Evolutionary conservation across 2,797 vertebrate species (phyloP).

Genomic region (Tympanoctomys barrerae): DNA sequence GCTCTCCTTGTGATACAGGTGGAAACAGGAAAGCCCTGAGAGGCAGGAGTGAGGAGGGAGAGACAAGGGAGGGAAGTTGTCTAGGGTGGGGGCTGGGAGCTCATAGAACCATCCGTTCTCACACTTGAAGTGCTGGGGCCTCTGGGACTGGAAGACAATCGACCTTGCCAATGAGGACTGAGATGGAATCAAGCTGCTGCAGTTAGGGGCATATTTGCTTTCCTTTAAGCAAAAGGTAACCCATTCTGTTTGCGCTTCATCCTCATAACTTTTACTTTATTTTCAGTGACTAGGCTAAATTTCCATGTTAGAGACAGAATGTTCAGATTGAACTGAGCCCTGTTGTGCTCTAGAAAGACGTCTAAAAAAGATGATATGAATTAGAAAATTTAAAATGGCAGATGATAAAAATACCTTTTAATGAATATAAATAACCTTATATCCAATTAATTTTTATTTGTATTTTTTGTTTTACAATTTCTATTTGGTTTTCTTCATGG

Average conservation of each 20-base stretch:
- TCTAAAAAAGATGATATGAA: neutral
- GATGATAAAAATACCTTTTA: neutral
- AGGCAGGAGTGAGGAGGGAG: neutral
- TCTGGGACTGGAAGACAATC: neutral
- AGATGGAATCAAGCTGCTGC: neutral
- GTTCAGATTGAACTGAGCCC: neutral
- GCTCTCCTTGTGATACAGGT: neutral
- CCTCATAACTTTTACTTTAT: neutral
- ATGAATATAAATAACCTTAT: neutral
- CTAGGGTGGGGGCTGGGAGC: neutral
- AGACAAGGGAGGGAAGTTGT: neutral
- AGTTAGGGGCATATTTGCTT: too few relatives aligned
- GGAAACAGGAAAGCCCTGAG: neutral
- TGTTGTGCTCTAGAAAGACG: rapidly evolving
- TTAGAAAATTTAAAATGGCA: neutral
- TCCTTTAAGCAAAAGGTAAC: neutral
- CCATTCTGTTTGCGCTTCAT: neutral
- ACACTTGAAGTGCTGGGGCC: too few relatives aligned
- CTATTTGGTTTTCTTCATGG: neutral
- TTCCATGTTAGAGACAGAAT: neutral
- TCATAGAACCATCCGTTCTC: neutral
- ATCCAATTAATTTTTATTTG: neutral
- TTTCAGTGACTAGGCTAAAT: neutral
- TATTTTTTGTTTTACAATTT: neutral
- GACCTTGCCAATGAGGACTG: neutral